Percentiles rank a stretch among this genome's conserved stretches.
These are phyloP conservation scores for Drosophila longiperda DNA, from an alignment of 2,888 invertebrate genomes.

Conservation along the genomic window DNA sequence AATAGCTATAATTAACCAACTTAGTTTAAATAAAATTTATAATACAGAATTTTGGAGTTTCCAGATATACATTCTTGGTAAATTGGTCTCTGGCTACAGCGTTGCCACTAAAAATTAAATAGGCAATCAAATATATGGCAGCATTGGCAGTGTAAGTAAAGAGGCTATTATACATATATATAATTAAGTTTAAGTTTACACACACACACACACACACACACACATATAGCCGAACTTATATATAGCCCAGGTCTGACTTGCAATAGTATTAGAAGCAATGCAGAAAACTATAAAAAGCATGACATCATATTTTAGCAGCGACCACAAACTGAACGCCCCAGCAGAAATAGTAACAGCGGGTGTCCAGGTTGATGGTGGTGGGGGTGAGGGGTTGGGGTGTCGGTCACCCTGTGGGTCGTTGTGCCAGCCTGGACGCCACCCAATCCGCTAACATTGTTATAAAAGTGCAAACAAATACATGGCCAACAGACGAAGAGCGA, in stretches of 20 bases:
- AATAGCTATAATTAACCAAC: too few relatives aligned
- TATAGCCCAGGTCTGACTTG: neutral
- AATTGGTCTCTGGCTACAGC: neutral
- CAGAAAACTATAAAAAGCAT: constrained; percentile 57
- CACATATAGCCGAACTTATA: neutral
- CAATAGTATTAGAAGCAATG: constrained; percentile 17
- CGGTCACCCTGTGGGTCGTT: constrained; percentile 10
- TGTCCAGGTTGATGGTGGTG: constrained; percentile 5
- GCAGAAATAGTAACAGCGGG: constrained; percentile 17
- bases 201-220: neutral
- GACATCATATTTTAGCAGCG: constrained; percentile 78
- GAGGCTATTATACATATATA: neutral
- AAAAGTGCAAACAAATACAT: constrained; percentile 79
- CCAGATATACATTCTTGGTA: neutral
- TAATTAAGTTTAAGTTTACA: neutral
- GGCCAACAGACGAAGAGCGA: constrained; percentile 15
- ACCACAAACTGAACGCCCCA: constrained; percentile 43
- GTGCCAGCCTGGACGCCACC: constrained; percentile 29
- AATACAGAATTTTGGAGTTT: neutral
- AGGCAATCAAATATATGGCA: neutral
- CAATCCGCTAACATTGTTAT: constrained; percentile 75
- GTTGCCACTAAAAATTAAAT: neutral
- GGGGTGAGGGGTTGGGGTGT: neutral
- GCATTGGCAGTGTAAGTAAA: neutral
- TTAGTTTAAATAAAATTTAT: neutral